Percentiles rank a stretch among this genome's conserved stretches.
These are phyloP conservation scores for Cisticola juncidis DNA, from an alignment of 2,113 vertebrate genomes.

Conservation along the genomic window DNA sequence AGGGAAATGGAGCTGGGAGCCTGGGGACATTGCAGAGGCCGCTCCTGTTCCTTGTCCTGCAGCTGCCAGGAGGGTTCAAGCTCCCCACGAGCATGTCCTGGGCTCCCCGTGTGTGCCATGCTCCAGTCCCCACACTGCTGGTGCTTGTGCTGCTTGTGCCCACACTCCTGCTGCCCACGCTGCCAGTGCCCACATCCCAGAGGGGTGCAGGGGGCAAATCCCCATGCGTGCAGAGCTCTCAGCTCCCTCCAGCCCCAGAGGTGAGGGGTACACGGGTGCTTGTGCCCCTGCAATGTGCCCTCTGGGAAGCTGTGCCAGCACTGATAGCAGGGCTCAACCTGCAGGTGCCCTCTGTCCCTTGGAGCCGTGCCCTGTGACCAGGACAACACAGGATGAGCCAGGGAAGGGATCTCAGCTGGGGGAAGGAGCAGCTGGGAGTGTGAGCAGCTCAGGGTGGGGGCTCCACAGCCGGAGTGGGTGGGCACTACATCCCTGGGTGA, in stretches of 20 bases:
- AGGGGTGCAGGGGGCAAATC: too few species aligned
- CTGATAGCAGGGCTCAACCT: neutral
- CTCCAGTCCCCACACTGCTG: neutral
- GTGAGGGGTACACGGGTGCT: neutral
- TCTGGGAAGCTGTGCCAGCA: neutral
- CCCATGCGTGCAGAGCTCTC: neutral
- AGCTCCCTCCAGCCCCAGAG: neutral
- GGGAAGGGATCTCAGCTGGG: neutral
- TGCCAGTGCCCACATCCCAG: neutral
- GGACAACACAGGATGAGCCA: neutral
- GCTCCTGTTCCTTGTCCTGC: neutral
- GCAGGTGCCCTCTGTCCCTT: neutral
- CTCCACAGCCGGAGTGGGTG: fast-evolving
- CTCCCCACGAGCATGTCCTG: neutral
- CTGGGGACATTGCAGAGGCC: neutral
- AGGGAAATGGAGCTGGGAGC: neutral
- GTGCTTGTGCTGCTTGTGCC: neutral
- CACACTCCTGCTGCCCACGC: neutral
- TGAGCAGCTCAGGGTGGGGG: neutral
- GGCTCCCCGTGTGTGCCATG: neutral
- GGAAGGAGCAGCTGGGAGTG: neutral
- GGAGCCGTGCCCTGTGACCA: neutral
- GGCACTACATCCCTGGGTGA: too few species aligned
- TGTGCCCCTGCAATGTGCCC: fast-evolving
- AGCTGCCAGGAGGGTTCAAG: neutral